Conservation (phyloP, 2,888 invertebrate genomes). For the Epinotia nisella region DNA sequence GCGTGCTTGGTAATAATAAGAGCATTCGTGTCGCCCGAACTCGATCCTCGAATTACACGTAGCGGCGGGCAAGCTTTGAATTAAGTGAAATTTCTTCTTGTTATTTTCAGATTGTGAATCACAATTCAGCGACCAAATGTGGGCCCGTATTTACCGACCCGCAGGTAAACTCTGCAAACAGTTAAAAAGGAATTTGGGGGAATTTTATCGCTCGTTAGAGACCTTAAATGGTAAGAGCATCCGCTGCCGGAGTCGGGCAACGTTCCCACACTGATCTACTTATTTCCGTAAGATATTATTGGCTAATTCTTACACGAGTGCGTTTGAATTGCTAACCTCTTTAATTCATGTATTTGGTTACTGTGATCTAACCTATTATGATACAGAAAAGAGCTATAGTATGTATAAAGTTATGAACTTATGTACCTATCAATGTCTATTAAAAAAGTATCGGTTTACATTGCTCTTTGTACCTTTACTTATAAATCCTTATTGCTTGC, state of each 20-base stretch:
- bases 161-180: constrained; percentile 79
- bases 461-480: too few relatives aligned
- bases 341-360: background rate
- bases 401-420: too few relatives aligned
- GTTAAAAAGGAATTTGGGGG: constrained; percentile 77
- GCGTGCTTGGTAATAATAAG: constrained; percentile 51
- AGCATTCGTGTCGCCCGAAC: constrained; percentile 41
- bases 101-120: constrained; percentile 75
- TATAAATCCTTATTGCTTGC: too few relatives aligned
- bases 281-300: constrained; percentile 59
- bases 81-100: constrained; percentile 62
- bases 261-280: constrained; percentile 50
- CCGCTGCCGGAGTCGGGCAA: constrained; percentile 52
- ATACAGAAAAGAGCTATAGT: too few relatives aligned
- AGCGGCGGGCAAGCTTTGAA: constrained; percentile 54
- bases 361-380: background rate
- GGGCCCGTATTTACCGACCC: constrained; percentile 79
- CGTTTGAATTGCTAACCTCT: constrained; percentile 6
- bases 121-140: constrained; percentile 76
- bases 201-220: constrained; percentile 82
- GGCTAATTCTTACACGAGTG: constrained; percentile 51
- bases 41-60: constrained; percentile 54
- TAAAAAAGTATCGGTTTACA: too few relatives aligned
- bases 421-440: too few relatives aligned
- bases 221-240: constrained; percentile 68